Evolutionary conservation across 2,888 invertebrate genomes (phyloP), one percentile per base, ranked within the genome.

Genomic region (Eupeodes latifasciatus): DNA sequence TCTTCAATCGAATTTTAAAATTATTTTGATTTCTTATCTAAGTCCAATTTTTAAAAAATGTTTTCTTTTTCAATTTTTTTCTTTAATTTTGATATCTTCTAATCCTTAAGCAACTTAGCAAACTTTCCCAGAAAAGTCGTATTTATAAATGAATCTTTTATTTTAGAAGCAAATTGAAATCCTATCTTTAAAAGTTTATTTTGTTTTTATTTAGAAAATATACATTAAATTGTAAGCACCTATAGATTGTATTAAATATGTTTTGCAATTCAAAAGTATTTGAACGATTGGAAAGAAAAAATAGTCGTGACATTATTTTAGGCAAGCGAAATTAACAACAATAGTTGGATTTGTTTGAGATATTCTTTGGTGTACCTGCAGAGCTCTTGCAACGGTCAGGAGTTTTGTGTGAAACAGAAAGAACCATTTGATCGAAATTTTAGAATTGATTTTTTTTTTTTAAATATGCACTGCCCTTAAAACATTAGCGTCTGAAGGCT

Each of bases 181-280:
- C 6, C 19, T 79, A 62, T 40, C 40, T 40, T 40, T 40, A 40
- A 27, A 27, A 40, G 40, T 47, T 75, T 36, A 75, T 67, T 34
- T 69, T 36, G 64, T 71, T 64, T 59, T 55, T 66, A 47, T 80
- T 77, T 72, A n/a, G 51, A 80, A 77, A 87, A 87, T 77, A 80
- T 81, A 67, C 71, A 27, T 81, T 34, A 55, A 27, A 55, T 62
- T 80, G 61, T 71, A 85, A 88, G 88, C 88, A 88, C 85, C 88
- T 88, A 85, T 85, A 81, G 88, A 88, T 88, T 81, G 78, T 82
- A 47, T 81, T 74, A 7, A 40, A 61, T 61, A 55, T 27, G 19
- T 40, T 61, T 40, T 19, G 55, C 40, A 55, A 40, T 71, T 19
- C 12, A 53, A 67, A 16, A 74, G 34, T 57, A 44, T 81, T 77